Conservation (phyloP, 2,113 vertebrate genomes). For the Lipophrys pholis region DNA sequence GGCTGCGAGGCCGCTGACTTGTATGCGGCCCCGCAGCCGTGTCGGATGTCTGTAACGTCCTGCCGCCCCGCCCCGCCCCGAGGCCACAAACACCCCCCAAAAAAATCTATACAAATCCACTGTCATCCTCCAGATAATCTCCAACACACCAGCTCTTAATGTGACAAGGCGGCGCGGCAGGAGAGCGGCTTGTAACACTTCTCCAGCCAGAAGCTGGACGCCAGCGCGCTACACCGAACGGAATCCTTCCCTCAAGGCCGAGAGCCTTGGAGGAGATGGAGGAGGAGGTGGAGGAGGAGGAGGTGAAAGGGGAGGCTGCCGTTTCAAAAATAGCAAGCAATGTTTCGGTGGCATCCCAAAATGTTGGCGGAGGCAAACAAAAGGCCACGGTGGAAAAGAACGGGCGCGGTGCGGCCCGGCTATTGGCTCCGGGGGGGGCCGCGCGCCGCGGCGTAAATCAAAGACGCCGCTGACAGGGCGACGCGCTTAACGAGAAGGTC, state of each 20-base stretch:
- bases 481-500: constrained; percentile 16
- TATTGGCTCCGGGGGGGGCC: constrained; percentile 38
- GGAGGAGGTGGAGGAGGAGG: constrained; percentile 24
- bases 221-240: constrained; percentile 18
- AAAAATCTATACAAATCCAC: constrained; percentile 58
- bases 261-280: constrained; percentile 39
- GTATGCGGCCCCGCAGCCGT: constrained; percentile 16
- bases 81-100: constrained; percentile 3
- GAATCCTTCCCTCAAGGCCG: constrained; percentile 72
- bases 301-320: constrained; percentile 21
- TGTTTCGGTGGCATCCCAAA: constrained; percentile 63
- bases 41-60: constrained; percentile 41
- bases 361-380: constrained; percentile 36
- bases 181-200: constrained; percentile 6
- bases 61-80: background rate
- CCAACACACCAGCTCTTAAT: constrained; percentile 69
- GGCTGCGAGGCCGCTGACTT: constrained; percentile 5
- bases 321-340: constrained; percentile 78
- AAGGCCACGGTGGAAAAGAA: constrained; percentile 46
- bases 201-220: constrained; percentile 14
- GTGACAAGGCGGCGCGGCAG: constrained; percentile 72
- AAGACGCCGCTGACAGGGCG: constrained; percentile 20
- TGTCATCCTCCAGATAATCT: constrained; percentile 75
- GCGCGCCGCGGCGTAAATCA: constrained; percentile 53
- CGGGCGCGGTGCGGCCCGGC: constrained; percentile 10